A percentile compares a stretch with the other conserved stretches of the same genome.
These are phyloP conservation scores for Indri indri DNA, from an alignment of 2,113 vertebrate genomes.

Conservation along the genomic window DNA sequence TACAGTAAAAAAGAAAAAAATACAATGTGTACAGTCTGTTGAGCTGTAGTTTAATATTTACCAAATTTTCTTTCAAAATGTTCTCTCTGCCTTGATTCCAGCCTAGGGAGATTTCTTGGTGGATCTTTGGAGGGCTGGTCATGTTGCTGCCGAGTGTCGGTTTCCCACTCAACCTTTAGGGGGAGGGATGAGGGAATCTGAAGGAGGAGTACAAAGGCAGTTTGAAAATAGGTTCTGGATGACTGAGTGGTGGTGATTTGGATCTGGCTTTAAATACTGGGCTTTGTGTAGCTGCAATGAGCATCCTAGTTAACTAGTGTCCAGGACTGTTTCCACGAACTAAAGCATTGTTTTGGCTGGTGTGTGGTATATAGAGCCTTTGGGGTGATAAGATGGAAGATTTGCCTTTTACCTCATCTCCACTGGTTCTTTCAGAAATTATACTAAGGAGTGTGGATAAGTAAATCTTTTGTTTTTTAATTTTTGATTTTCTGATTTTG, in stretches of 20 bases:
- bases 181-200: slow-evolving; percentile 66
- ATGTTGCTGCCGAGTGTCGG: slow-evolving; percentile 36
- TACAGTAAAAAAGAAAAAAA: slow-evolving; percentile 44
- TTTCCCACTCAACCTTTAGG: slow-evolving; percentile 71
- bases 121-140: slow-evolving; percentile 36
- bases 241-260: slow-evolving; percentile 64
- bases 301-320: neutral
- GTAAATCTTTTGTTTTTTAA: slow-evolving; percentile 11
- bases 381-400: slow-evolving; percentile 65
- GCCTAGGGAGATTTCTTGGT: slow-evolving; percentile 40
- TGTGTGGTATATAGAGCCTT: slow-evolving; percentile 5
- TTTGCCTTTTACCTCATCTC: slow-evolving; percentile 46
- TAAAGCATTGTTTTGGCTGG: slow-evolving; percentile 57
- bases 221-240: slow-evolving; percentile 77
- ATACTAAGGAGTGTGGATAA: neutral
- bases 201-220: slow-evolving; percentile 77
- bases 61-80: slow-evolving; percentile 6
- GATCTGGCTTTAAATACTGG: slow-evolving; percentile 50
- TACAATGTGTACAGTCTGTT: neutral
- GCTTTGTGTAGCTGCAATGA: slow-evolving; percentile 58
- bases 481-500: slow-evolving; percentile 44
- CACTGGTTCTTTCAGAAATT: slow-evolving; percentile 30
- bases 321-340: neutral
- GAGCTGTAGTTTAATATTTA: slow-evolving; percentile 21
- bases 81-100: neutral